Conservation (phyloP, 2,113 vertebrate species). For the Xenus cinereus region DNA sequence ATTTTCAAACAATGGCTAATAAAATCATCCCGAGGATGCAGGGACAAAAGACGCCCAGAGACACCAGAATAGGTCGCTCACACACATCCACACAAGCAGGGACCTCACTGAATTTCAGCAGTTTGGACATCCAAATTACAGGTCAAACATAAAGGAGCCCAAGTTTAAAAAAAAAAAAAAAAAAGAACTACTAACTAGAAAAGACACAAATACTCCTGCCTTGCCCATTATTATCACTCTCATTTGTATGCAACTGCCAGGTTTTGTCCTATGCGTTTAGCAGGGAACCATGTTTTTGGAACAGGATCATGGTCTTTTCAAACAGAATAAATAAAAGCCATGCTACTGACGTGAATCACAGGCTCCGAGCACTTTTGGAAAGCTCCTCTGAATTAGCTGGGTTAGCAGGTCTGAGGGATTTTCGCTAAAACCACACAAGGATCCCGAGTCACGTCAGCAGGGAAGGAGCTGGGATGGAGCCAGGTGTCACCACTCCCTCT, state of each 20-base stretch:
- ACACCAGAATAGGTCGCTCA: not conserved
- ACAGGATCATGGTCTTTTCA: not conserved
- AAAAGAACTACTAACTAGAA: not conserved
- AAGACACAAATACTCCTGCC: not conserved
- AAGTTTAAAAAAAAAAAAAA: not conserved
- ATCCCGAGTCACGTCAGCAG: not conserved
- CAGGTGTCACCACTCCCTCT: not conserved
- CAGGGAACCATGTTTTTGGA: not conserved
- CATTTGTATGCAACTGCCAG: not conserved
- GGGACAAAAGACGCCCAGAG: not conserved
- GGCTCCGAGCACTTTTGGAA: not conserved
- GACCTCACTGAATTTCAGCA: not conserved
- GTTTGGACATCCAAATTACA: not conserved
- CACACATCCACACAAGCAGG: not conserved
- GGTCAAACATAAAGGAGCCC: not conserved
- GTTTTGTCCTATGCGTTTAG: not conserved
- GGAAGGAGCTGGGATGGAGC: not conserved
- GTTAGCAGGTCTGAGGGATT: not conserved
- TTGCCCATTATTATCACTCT: not conserved
- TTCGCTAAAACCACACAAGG: not conserved
- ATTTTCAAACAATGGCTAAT: slow-evolving; percentile 40
- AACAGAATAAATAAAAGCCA: not conserved
- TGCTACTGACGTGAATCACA: not conserved
- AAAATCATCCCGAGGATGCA: slow-evolving; percentile 9
- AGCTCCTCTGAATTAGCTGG: not conserved